A percentile compares a stretch with the other conserved stretches of the same genome.
These are phyloP conservation scores for Pogoniulus pusillus DNA, from an alignment of 2,797 vertebrate genomes.

Conservation along the genomic window DNA sequence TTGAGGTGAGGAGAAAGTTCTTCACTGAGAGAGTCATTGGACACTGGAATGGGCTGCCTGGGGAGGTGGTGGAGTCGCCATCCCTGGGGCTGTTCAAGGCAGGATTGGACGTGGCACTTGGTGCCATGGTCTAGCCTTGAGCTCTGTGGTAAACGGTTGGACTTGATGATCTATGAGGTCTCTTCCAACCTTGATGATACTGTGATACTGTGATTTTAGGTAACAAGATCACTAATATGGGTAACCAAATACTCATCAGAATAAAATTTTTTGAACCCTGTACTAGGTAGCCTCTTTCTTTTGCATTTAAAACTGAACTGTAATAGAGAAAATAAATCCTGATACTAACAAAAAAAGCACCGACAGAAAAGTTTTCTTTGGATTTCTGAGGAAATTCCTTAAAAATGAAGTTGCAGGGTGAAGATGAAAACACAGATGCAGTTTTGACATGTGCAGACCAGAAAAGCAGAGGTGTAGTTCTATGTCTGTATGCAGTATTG, in stretches of 20 bases:
- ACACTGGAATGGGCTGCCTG: too few species aligned
- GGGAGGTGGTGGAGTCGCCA: too few species aligned
- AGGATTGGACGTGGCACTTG: too few species aligned
- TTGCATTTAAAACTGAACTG: background rate
- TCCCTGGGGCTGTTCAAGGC: too few species aligned
- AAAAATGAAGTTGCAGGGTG: background rate
- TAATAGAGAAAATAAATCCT: background rate
- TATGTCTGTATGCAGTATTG: background rate
- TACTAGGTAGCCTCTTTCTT: background rate
- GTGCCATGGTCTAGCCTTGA: too few species aligned
- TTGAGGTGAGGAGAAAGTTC: too few species aligned
- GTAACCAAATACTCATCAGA: background rate
- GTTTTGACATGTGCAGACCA: background rate
- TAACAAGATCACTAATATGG: background rate
- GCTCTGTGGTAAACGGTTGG: too few species aligned
- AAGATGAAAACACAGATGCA: background rate
- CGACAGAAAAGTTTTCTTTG: background rate
- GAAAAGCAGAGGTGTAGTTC: background rate
- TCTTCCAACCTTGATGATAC: too few species aligned
- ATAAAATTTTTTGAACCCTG: background rate
- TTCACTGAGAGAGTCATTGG: too few species aligned
- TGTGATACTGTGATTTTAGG: too few species aligned
- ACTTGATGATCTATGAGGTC: too few species aligned
- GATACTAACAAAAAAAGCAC: background rate
- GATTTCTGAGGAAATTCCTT: background rate